Base-by-base conservation (phyloP, 2,113 vertebrate species). In the Apteryx mantelli region DNA sequence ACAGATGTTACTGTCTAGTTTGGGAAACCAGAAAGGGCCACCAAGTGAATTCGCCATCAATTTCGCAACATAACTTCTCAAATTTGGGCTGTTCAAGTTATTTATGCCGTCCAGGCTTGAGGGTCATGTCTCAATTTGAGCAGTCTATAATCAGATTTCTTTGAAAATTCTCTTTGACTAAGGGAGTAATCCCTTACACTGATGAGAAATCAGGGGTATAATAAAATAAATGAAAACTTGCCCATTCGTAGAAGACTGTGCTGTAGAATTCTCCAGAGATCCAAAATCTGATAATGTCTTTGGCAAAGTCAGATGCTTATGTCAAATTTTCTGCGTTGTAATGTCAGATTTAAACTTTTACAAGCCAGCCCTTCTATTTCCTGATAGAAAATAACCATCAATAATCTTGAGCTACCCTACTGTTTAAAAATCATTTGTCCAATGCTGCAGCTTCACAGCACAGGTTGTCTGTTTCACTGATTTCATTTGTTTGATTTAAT, bases 171-270 rank as follows among this genome's bases (percentile, higher is more conserved):
- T 69, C 4, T 80, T 87, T 42, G 42, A 60, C 34, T 64, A 26
- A 26, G 20, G 71, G 21, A 76, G 82, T 95, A 91, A 81, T 91
- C 40, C 63, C 28, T 50, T 81, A 17, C 38, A 30, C 30, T 40
- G 64, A 52, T 80, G 38, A 56, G 71, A 90, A 95, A 48, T 91
- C 55, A 61, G 76, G 75, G 12, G 7, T 52, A 2, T 65, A 86
- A 91, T 77, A 86, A 89, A 85, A 79, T 74, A 89, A 84, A 93
- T 52, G 14, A 96, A 85, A 92, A 64, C 52, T 71, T 52, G 55
- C 6, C 50, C n/a, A 9, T 93, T 94, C 50, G 64, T 83, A 56
- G 87, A 48, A 42, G 38, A 30, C 73, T 84, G 36, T 46, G 36
- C 56, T 38, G 11, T 75, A 75, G 38, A 91, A 69, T 90, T 88